Conservation (phyloP, 2,888 invertebrate species). For the Drosophila recens region DNA sequence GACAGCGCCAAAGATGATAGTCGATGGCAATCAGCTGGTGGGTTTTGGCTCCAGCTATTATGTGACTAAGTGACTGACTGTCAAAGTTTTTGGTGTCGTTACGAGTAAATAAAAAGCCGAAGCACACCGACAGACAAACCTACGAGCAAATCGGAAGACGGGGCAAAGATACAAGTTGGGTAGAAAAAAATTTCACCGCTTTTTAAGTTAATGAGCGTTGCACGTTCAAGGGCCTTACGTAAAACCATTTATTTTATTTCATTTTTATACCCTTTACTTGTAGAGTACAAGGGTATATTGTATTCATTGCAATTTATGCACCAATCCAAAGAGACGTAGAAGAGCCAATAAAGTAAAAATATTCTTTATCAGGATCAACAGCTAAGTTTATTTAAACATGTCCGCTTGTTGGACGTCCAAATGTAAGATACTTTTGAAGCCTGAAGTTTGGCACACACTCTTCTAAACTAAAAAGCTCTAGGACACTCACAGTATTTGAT, state of each 20-base stretch:
- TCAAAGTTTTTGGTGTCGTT: conserved; percentile 51
- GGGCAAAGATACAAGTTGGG: conserved; percentile 38
- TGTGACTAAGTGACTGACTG: conserved; percentile 66
- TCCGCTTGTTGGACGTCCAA: no score
- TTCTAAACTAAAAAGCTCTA: no score
- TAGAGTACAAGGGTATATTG: background rate
- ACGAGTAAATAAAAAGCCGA: conserved; percentile 53
- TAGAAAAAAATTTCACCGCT: conserved; percentile 72
- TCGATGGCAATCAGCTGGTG: conserved; percentile 55
- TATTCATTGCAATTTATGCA: background rate
- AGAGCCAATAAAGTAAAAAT: background rate
- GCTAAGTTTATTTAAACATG: no score
- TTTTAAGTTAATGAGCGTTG: conserved; percentile 69
- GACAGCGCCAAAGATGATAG: conserved; percentile 3
- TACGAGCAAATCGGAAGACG: background rate
- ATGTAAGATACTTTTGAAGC: background rate
- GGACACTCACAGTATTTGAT: no score
- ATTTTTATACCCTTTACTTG: background rate
- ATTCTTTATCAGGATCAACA: background rate
- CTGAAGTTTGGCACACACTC: no score
- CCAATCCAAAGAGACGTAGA: background rate
- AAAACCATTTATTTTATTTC: conserved; percentile 39
- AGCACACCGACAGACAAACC: conserved; percentile 10
- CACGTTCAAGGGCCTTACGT: conserved; percentile 78
- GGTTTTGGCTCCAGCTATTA: conserved; percentile 49